phyloP scores from a whole-genome alignment of 2,113 vertebrate genomes.

The Lasiurus cinereus region DNA sequence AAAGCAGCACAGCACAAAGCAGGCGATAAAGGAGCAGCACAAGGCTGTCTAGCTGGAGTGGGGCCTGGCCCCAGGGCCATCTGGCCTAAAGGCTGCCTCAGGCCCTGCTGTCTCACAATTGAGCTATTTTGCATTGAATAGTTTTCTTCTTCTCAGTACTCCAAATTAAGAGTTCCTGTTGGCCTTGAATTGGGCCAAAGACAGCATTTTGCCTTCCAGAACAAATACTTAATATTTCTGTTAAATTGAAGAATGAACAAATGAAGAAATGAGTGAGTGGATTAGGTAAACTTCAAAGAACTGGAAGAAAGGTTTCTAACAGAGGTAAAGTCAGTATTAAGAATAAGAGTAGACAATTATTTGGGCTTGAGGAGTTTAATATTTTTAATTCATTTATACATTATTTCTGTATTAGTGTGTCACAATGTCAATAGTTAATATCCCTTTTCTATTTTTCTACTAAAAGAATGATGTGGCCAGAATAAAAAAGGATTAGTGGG shows the following conservation, averaged over 20 bases:
- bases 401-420: constrained; percentile 8
- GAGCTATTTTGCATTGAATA: neutral
- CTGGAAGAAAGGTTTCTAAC: neutral
- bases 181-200: neutral
- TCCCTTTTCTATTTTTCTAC: neutral
- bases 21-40: neutral
- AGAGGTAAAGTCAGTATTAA: neutral
- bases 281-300: constrained; percentile 11
- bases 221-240: constrained; percentile 45
- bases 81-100: neutral
- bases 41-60: neutral
- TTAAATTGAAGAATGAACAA: constrained; percentile 42
- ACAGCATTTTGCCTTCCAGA: neutral
- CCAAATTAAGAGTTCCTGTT: neutral
- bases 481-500: neutral
- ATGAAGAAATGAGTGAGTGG: neutral
- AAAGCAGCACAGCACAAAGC: neutral
- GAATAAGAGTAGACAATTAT: neutral
- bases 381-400: constrained; percentile 48
- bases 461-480: neutral
- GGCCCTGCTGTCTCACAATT: neutral
- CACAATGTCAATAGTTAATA: constrained; percentile 39
- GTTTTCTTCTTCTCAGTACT: neutral
- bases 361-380: neutral
- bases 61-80: neutral